These are phyloP conservation scores for Homalodisca vitripennis DNA, from an alignment of 1,140 invertebrate genomes.

Conservation along the genomic window DNA sequence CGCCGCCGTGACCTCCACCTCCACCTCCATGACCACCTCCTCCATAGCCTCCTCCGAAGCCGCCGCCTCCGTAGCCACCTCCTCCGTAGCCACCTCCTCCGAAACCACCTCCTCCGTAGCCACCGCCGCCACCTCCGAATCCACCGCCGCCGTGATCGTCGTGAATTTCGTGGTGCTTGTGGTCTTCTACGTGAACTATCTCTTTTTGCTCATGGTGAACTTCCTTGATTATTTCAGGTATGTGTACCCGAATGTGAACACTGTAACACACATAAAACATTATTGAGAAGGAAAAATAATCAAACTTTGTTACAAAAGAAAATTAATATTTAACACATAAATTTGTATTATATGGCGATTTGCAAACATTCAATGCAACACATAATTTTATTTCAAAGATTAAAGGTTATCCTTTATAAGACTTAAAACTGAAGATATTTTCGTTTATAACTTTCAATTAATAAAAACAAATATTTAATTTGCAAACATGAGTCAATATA, in stretches of 20 bases:
- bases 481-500: too few species aligned
- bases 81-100: slow-evolving; percentile 29
- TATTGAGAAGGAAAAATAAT: not conserved
- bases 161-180: slow-evolving; percentile 36
- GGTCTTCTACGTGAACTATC: slow-evolving; percentile 42
- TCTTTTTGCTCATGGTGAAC: slow-evolving; percentile 45
- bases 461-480: too few species aligned
- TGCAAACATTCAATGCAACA: not conserved
- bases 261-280: slow-evolving; percentile 40
- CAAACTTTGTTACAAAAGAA: not conserved
- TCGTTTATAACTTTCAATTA: too few species aligned
- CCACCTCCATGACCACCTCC: slow-evolving; percentile 19
- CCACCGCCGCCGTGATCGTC: slow-evolving; percentile 37
- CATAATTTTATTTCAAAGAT: not conserved
- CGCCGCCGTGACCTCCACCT: slow-evolving; percentile 19
- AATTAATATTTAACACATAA: not conserved
- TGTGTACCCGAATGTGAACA: slow-evolving; percentile 51
- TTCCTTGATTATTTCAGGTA: slow-evolving; percentile 45
- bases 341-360: not conserved
- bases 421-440: not conserved
- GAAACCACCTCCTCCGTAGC: slow-evolving; percentile 39
- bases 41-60: slow-evolving; percentile 29
- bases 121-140: slow-evolving; percentile 41
- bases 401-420: not conserved
- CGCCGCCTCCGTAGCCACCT: slow-evolving; percentile 25